Percentiles rank a stretch among this genome's conserved stretches.
Evolutionary conservation across 2,113 vertebrate species (phyloP).

Genomic region (Hepsetus odoe): DNA sequence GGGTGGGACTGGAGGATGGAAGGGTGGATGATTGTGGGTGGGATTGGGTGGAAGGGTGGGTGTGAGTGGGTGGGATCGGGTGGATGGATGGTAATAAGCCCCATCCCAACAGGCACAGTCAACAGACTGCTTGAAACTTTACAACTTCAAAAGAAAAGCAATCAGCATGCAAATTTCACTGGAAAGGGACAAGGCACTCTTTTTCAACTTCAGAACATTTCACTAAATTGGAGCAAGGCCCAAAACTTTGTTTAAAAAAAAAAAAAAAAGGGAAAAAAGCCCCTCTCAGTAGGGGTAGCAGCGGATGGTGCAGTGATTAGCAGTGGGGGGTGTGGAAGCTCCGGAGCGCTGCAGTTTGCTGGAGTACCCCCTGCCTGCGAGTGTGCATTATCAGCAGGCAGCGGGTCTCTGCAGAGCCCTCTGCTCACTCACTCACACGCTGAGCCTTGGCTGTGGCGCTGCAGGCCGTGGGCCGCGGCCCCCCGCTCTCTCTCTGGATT

Average conservation of each 20-base stretch:
- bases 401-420: background rate
- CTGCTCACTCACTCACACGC: background rate
- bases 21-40: no score
- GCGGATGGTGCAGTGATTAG: conserved; percentile 35
- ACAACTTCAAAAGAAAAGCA: background rate
- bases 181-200: background rate
- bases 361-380: conserved; percentile 66
- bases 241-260: background rate
- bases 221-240: background rate
- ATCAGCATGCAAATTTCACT: background rate
- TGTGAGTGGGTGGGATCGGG: no score
- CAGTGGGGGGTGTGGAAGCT: conserved; percentile 48
- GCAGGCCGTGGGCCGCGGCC: background rate
- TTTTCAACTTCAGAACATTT: background rate
- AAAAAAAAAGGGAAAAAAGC: background rate
- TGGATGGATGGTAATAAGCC: no score
- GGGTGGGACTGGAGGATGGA: no score
- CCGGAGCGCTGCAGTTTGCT: conserved; percentile 52
- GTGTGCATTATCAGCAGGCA: conserved; percentile 61
- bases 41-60: no score
- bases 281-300: conserved; percentile 9
- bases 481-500: background rate
- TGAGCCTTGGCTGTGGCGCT: background rate
- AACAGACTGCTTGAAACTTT: background rate
- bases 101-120: background rate